These are phyloP conservation scores for Saimiri boliviensis DNA, from an alignment of 2,113 vertebrate species.

Conservation along the genomic window DNA sequence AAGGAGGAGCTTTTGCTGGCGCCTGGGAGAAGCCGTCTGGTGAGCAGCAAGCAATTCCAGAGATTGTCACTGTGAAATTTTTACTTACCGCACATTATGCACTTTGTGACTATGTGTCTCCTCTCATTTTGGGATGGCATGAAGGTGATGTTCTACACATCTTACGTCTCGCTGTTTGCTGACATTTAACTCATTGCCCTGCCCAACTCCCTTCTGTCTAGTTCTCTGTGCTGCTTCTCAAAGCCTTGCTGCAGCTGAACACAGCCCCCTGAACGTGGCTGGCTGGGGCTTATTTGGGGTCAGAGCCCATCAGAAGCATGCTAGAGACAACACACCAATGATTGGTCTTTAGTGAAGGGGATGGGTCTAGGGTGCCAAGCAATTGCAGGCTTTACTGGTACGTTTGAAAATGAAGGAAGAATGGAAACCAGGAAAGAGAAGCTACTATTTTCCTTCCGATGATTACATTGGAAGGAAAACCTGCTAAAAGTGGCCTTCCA, in stretches of 20 bases:
- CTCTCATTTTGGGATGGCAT: background rate
- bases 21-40: background rate
- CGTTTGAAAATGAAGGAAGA: background rate
- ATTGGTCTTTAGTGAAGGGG: background rate
- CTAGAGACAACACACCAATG: background rate
- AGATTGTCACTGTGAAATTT: background rate
- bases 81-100: fast-evolving
- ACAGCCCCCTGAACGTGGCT: background rate
- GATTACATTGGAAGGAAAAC: background rate
- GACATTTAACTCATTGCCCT: fast-evolving
- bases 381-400: fast-evolving
- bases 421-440: background rate
- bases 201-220: background rate
- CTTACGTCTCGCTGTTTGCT: fast-evolving
- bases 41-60: background rate
- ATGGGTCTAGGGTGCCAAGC: background rate
- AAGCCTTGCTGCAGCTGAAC: background rate
- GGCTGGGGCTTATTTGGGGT: background rate
- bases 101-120: background rate
- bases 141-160: fast-evolving
- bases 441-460: background rate
- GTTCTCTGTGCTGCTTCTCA: background rate
- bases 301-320: background rate
- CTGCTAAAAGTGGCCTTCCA: background rate
- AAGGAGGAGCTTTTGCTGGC: background rate